Percentiles rank a stretch among this genome's conserved stretches.
Conservation (phyloP, 2,797 vertebrate species). For the Cryptoblepharus egeriae region DNA sequence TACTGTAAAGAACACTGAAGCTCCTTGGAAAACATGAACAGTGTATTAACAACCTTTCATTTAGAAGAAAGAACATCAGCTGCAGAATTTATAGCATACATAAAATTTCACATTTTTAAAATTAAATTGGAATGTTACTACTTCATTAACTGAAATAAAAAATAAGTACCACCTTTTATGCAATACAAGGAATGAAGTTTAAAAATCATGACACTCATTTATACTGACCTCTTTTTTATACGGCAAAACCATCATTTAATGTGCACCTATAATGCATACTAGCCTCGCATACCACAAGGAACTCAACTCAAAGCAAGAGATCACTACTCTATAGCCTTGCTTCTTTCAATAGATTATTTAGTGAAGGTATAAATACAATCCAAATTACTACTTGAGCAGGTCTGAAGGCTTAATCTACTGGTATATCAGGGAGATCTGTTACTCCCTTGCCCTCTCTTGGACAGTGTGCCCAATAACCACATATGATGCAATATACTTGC, state of each 20-base stretch:
- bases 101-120: constrained; percentile 31
- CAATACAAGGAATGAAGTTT: neutral
- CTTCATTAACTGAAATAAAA: constrained; percentile 35
- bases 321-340: neutral
- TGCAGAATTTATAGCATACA: constrained; percentile 26
- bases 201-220: neutral
- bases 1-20: constrained; percentile 10
- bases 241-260: neutral
- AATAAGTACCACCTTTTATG: constrained; percentile 1
- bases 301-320: neutral
- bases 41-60: constrained; percentile 5
- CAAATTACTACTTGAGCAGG: neutral
- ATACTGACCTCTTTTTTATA: constrained; percentile 2
- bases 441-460: too few relatives aligned
- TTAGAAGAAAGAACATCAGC: constrained; percentile 13
- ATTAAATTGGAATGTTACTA: constrained; percentile 40
- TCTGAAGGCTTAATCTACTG: neutral
- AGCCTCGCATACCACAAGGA: neutral
- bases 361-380: neutral
- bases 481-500: neutral
- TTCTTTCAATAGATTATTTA: neutral
- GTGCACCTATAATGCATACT: neutral
- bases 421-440: neutral
- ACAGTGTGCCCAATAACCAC: neutral
- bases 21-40: neutral